Evolutionary conservation across 2,888 invertebrate species (phyloP), one percentile per base, ranked within the genome.

Genomic region (Vesta saturnalis): DNA sequence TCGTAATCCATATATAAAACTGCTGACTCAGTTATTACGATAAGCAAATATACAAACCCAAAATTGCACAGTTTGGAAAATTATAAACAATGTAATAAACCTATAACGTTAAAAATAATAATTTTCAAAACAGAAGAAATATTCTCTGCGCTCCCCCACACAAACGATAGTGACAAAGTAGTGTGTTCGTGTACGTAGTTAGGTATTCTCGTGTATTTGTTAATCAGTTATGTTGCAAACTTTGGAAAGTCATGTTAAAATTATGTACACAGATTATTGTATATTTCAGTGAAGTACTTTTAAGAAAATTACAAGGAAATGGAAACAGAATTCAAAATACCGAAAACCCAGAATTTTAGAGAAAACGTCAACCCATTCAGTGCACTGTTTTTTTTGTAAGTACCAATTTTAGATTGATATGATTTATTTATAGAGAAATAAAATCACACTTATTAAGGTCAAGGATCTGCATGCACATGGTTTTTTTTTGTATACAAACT

Each of bases 331-430:
- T 64, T 59, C 43, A 64, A 67, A 57, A 46, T 23, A 15, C 54
- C 65, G 12, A 58, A 70, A 43, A 69, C 68, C 47, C 35, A 16
- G 15, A 72, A 70, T 64, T 70, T 70, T 16, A 56, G 66, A 39
- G 72, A 72, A 62, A 65, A 62, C 21, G 70, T 70, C 21, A 70
- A 69, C 23, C 64, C 68, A 46, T 60, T 72, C 18, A 70, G 70
- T 12, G 62, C 65, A 12, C 30, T 70, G n/a, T 65, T 68, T 18
- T 72, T 72, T 56, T 61, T 63, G 72, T 72, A 67, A 72, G 72
- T 72, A 63, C n/a, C n/a, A 18, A 52, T 23, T 47, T 60, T 47
- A n/a, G n/a, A n/a, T n/a, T n/a, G n/a, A n/a, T n/a, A n/a, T n/a
- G n/a, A n/a, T n/a, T n/a, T n/a, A n/a, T n/a, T n/a, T n/a, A n/a